These are phyloP conservation scores for Polypterus bichir DNA, from an alignment of 2,113 vertebrate genomes.

Conservation along the genomic window DNA sequence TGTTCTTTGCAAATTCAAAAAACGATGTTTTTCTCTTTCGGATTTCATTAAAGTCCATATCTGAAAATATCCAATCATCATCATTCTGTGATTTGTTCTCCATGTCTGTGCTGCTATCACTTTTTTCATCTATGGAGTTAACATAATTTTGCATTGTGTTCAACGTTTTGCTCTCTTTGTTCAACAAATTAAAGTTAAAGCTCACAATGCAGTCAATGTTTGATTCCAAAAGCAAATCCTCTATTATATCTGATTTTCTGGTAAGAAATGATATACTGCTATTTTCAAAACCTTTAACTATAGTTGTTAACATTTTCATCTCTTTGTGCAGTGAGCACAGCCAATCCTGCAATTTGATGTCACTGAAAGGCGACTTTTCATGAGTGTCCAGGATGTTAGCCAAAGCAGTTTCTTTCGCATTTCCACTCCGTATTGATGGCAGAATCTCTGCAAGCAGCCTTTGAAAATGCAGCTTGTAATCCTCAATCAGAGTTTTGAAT, in stretches of 20 bases:
- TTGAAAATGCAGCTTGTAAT: conserved; percentile 22
- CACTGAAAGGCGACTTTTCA: conserved; percentile 20
- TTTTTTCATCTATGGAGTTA: background rate
- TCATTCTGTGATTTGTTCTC: background rate
- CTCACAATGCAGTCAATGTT: conserved; percentile 15
- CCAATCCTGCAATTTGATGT: conserved; percentile 6
- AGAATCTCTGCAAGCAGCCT: conserved; percentile 17
- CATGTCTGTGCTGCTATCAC: background rate
- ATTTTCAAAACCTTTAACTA: conserved; percentile 17
- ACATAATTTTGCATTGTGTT: conserved; percentile 14
- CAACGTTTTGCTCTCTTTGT: conserved; percentile 3
- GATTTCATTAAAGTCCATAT: conserved; percentile 15
- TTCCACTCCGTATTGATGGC: conserved; percentile 20
- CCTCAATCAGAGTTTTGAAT: conserved; percentile 18
- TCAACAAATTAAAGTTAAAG: conserved; percentile 16
- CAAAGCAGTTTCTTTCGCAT: conserved; percentile 16
- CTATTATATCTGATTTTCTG: conserved; percentile 19
- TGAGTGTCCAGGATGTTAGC: conserved; percentile 7
- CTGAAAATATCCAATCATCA: background rate
- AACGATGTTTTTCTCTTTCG: conserved; percentile 8
- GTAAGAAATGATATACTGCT: conserved; percentile 8
- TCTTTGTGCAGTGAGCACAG: conserved; percentile 18
- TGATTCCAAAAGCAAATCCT: conserved; percentile 12
- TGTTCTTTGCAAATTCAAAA: conserved; percentile 20
- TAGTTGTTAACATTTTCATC: conserved; percentile 20